phyloP scores from a whole-genome alignment of 2,797 vertebrate genomes.

The Petrocephalus schoutedeni region DNA sequence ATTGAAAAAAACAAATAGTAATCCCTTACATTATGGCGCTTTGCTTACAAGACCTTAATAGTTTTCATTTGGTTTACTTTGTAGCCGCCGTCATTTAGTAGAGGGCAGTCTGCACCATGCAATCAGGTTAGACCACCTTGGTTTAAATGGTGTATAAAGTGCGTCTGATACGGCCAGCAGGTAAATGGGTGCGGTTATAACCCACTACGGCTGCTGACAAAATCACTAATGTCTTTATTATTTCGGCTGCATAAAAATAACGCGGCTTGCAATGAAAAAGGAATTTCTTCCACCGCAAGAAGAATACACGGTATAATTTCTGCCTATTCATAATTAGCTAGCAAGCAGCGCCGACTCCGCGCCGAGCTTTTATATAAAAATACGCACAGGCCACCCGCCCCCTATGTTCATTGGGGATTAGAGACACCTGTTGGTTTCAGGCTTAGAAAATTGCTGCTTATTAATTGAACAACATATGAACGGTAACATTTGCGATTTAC shows the following conservation, averaged over 20 bases:
- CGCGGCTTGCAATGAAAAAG: not conserved
- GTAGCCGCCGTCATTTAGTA: not conserved
- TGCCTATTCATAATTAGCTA: not conserved
- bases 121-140: not conserved
- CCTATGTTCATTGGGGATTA: not conserved
- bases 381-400: not conserved
- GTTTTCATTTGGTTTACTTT: not conserved
- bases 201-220: not conserved
- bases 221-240: not conserved
- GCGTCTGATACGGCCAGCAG: not conserved
- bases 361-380: not conserved
- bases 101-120: not conserved
- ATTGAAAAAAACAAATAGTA: not conserved
- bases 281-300: not conserved
- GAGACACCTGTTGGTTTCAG: not conserved
- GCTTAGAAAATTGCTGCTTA: not conserved
- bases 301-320: not conserved
- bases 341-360: not conserved
- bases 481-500: not conserved
- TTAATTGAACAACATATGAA: not conserved
- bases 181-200: not conserved
- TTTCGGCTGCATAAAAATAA: not conserved
- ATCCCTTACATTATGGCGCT: not conserved
- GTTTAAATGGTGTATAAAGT: not conserved
- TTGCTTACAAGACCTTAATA: not conserved